These are phyloP conservation scores for Rambutsinella grinnellia DNA, from an alignment of 2,888 invertebrate genomes.

Conservation along the genomic window DNA sequence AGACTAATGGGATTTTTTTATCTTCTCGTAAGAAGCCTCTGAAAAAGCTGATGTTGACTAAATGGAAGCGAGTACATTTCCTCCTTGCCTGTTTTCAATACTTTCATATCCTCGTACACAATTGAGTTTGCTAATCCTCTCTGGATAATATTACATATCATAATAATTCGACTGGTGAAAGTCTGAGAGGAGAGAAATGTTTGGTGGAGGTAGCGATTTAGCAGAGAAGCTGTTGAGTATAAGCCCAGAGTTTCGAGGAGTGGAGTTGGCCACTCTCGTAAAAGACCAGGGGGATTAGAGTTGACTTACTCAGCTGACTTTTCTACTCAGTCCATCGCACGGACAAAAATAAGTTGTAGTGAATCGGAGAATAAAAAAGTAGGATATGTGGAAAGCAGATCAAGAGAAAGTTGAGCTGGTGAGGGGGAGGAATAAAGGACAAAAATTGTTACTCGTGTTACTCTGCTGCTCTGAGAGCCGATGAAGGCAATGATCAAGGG, in stretches of 20 bases:
- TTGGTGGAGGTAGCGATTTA: too few species aligned
- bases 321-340: background rate
- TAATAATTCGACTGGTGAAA: too few species aligned
- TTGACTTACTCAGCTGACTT: conserved; percentile 15
- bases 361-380: background rate
- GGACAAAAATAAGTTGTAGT: background rate
- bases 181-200: too few species aligned
- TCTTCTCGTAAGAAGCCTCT: background rate
- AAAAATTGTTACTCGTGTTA: background rate
- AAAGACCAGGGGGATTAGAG: conserved; percentile 10
- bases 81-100: background rate
- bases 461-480: too few species aligned
- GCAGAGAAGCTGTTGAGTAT: too few species aligned
- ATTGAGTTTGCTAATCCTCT: conserved; percentile 30
- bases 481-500: conserved; percentile 13
- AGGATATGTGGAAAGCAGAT: conserved; percentile 15
- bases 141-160: conserved; percentile 12
- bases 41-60: background rate
- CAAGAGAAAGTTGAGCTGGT: conserved; percentile 15
- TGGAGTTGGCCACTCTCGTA: background rate
- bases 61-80: background rate
- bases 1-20: conserved; percentile 32
- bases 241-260: too few species aligned
- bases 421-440: conserved; percentile 5
- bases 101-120: background rate